Percentiles rank a stretch among this genome's conserved stretches.
Evolutionary conservation across 2,113 vertebrate genomes (phyloP).

Genomic region (Kobus ellipsiprymnus): DNA sequence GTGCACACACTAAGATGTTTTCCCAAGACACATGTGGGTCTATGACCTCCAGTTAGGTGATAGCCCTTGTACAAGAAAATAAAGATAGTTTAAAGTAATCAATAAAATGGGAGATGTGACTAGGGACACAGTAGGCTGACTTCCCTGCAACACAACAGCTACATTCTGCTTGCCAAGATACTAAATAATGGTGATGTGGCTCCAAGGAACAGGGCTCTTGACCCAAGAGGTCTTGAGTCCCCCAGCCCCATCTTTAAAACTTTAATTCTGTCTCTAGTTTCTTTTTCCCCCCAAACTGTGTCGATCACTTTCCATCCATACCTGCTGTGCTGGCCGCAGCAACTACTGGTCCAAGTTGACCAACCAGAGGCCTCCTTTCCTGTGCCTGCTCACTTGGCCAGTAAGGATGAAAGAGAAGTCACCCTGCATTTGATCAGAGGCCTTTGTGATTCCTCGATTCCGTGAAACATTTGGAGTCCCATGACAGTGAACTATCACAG

Average conservation of each 20-base stretch:
- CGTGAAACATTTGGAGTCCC: neutral
- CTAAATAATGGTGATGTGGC: neutral
- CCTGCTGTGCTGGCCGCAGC: neutral
- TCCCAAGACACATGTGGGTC: neutral
- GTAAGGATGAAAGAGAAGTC: neutral
- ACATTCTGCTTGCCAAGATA: too few species aligned
- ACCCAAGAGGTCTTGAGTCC: neutral
- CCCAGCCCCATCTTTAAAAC: neutral
- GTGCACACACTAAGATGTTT: neutral
- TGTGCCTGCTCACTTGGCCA: neutral
- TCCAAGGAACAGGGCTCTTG: neutral
- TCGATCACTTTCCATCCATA: neutral
- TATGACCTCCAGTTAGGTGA: neutral
- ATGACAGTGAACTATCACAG: neutral
- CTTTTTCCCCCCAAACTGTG: neutral
- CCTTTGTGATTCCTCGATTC: neutral
- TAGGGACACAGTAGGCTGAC: rapidly evolving
- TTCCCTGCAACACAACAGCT: neutral
- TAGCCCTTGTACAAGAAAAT: neutral
- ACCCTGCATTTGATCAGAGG: neutral
- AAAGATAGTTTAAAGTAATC: neutral
- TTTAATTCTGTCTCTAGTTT: neutral
- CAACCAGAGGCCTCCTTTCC: neutral
- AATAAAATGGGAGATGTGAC: neutral
- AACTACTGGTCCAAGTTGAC: neutral